Evolutionary conservation across 2,888 invertebrate genomes (phyloP).

Genomic region (Andrena dorsata): DNA sequence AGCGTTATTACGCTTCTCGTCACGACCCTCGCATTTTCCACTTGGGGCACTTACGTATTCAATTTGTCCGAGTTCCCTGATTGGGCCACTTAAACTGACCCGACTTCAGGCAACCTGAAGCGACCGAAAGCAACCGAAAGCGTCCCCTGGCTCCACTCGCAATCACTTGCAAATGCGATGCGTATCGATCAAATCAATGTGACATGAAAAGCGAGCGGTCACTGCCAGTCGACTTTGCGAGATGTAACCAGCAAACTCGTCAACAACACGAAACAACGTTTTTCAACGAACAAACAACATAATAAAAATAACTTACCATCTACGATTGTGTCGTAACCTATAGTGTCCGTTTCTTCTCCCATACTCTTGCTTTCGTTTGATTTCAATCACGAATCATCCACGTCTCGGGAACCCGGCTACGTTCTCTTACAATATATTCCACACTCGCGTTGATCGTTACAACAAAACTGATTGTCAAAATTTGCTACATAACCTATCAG

Average conservation of each 20-base stretch:
- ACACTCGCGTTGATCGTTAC: neutral
- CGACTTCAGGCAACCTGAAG: neutral
- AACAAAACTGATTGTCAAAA: neutral
- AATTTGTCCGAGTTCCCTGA: slow-evolving; percentile 87
- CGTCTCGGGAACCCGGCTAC: neutral
- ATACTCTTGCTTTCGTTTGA: slow-evolving; percentile 8
- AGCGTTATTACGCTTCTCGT: slow-evolving; percentile 91
- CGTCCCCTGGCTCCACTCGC: neutral
- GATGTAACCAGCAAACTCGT: no score
- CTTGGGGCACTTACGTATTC: slow-evolving; percentile 91
- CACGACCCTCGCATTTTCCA: slow-evolving; percentile 90
- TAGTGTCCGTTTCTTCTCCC: slow-evolving; percentile 36
- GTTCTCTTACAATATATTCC: neutral
- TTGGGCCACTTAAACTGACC: slow-evolving; percentile 85
- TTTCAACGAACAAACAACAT: neutral
- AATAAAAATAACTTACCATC: slow-evolving; percentile 57
- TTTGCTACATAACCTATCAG: slow-evolving; percentile 12
- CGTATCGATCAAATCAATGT: neutral
- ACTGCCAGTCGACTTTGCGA: no score
- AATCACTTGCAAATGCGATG: neutral
- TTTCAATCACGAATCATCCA: neutral
- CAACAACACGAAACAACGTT: neutral
- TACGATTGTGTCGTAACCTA: slow-evolving; percentile 34
- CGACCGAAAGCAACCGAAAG: no score
- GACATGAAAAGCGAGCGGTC: neutral